Evolutionary conservation across 2,888 invertebrate species (phyloP).

Genomic region (Eilema depressum): DNA sequence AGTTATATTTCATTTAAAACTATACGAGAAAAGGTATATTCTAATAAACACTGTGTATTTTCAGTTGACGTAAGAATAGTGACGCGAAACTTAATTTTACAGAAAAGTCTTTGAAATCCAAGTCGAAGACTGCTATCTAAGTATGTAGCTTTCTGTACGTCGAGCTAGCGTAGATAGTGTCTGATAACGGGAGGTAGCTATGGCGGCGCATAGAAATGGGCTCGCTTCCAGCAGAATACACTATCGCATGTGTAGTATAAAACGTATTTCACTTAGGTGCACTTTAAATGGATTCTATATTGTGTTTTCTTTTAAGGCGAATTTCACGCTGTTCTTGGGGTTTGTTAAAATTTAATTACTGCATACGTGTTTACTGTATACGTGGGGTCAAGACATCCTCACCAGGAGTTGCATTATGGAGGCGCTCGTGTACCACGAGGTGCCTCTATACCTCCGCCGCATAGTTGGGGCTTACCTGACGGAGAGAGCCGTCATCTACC

Average conservation of each 20-base stretch:
- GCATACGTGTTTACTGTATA: not conserved
- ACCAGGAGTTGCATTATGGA: no score
- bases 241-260: slow-evolving; percentile 43
- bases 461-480: no score
- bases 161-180: slow-evolving; percentile 47
- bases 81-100: slow-evolving; percentile 41
- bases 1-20: slow-evolving; percentile 13
- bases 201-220: slow-evolving; percentile 52
- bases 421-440: no score
- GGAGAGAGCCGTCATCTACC: no score
- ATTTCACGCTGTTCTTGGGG: slow-evolving; percentile 8
- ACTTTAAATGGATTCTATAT: slow-evolving; percentile 48
- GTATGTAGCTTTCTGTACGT: slow-evolving; percentile 43
- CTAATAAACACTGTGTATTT: slow-evolving; percentile 25
- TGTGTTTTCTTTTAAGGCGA: slow-evolving; percentile 43
- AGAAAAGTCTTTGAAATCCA: slow-evolving; percentile 37
- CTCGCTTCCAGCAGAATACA: slow-evolving; percentile 50
- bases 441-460: no score
- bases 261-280: slow-evolving; percentile 51
- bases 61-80: slow-evolving; percentile 24
- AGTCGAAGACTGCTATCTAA: slow-evolving; percentile 47
- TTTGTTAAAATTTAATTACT: slow-evolving; percentile 17
- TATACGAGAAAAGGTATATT: slow-evolving; percentile 3
- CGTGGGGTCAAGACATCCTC: not conserved
- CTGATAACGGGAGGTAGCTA: slow-evolving; percentile 47